These are phyloP conservation scores for Gouania willdenowi DNA, from an alignment of 2,797 vertebrate genomes.

Conservation along the genomic window DNA sequence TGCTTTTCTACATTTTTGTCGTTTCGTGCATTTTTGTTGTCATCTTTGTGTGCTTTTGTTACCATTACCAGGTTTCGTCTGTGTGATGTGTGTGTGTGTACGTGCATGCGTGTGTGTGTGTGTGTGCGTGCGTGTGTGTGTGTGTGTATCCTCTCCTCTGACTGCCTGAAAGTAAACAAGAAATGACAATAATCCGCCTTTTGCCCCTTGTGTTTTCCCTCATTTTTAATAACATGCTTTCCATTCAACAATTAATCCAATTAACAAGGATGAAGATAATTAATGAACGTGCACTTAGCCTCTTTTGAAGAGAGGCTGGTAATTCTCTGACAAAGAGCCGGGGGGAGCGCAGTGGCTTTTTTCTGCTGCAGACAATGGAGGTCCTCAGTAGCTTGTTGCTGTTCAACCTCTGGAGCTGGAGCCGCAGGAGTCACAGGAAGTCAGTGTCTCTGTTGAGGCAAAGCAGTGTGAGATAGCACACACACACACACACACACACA, in stretches of 20 bases:
- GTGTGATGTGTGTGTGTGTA: conserved; percentile 7
- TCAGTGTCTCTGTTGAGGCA: conserved; percentile 26
- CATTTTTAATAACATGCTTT: conserved; percentile 79
- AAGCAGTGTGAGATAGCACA: conserved; percentile 47
- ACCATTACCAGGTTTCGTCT: no score
- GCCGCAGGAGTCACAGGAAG: conserved; percentile 29
- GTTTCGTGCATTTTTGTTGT: no score
- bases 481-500: no score
- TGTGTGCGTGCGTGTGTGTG: not conserved
- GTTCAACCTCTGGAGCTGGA: conserved; percentile 33
- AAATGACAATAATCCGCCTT: conserved; percentile 64
- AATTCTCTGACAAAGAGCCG: conserved; percentile 51
- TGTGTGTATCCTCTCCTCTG: conserved; percentile 6
- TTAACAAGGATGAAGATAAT: conserved; percentile 76
- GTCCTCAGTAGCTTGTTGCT: conserved; percentile 27
- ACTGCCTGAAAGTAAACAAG: conserved; percentile 58
- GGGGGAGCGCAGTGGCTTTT: conserved; percentile 53
- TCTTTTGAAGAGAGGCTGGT: conserved; percentile 68
- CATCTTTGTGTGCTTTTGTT: no score
- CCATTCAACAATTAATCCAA: conserved; percentile 81
- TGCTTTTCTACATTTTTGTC: no score
- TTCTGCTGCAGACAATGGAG: conserved; percentile 43
- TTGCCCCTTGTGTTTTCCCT: conserved; percentile 71
- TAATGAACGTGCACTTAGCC: conserved; percentile 68
- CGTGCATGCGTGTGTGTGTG: conserved; percentile 7